Conservation (phyloP, 2,797 vertebrate species). For the Eidolon dupreanum region DNA sequence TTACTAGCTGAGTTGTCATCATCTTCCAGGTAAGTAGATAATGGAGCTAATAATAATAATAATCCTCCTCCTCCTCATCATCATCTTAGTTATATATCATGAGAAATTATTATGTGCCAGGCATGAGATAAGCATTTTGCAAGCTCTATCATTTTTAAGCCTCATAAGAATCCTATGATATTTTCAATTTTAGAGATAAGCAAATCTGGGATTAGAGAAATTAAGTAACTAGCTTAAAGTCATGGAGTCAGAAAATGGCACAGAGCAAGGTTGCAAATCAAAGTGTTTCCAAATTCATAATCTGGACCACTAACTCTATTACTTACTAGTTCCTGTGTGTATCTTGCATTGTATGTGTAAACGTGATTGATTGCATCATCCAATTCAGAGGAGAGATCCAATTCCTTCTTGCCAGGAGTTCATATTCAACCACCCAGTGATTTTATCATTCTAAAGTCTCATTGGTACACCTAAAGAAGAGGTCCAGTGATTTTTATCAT, state of each 20-base stretch:
- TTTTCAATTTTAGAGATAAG: conserved; percentile 21
- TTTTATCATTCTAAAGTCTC: no score
- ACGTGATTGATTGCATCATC: background rate
- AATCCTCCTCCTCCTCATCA: background rate
- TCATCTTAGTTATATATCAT: background rate
- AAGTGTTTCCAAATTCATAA: background rate
- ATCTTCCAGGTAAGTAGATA: background rate
- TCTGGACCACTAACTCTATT: background rate
- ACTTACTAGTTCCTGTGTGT: background rate
- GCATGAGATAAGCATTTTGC: background rate
- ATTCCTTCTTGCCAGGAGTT: background rate
- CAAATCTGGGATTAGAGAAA: background rate
- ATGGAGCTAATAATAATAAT: background rate
- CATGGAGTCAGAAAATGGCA: background rate
- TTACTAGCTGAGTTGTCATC: background rate
- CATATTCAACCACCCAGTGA: background rate
- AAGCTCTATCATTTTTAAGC: background rate
- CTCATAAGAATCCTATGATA: background rate
- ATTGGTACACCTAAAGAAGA: no score
- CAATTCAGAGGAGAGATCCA: background rate
- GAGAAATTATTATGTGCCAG: background rate
- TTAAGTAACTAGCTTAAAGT: background rate
- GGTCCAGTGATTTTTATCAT: background rate
- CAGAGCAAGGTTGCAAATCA: background rate
- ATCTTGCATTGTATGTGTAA: no score